Conservation (phyloP, 2,888 invertebrate genomes). For the Pseudolycoriella hygida region DNA sequence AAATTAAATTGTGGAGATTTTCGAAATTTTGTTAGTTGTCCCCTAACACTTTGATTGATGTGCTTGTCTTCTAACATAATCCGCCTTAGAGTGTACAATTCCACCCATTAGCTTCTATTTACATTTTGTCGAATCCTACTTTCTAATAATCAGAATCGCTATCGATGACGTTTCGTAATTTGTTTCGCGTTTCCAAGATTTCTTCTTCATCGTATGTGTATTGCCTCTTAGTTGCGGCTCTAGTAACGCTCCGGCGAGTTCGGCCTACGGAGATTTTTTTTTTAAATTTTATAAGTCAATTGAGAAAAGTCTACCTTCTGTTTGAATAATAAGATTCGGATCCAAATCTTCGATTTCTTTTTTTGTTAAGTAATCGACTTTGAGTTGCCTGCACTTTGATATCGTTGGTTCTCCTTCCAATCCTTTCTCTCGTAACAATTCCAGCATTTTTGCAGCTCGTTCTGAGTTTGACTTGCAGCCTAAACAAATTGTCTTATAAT, state of each 20-base stretch:
- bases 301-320: too few species aligned
- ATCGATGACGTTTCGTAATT: slow-evolving; percentile 6
- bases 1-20: too few species aligned
- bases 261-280: not conserved
- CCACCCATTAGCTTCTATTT: too few species aligned
- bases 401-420: slow-evolving; percentile 34
- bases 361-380: slow-evolving; percentile 6
- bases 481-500: slow-evolving; percentile 12
- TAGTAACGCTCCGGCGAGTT: slow-evolving; percentile 3
- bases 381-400: slow-evolving; percentile 26
- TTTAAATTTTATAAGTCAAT: not conserved
- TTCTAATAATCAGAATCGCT: slow-evolving; percentile 5
- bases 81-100: too few species aligned
- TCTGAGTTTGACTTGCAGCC: slow-evolving; percentile 36
- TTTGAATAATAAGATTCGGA: slow-evolving; percentile 6
- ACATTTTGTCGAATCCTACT: too few species aligned
- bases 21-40: too few species aligned
- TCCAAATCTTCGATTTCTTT: slow-evolving; percentile 8
- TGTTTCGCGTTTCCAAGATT: slow-evolving; percentile 1
- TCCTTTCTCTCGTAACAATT: slow-evolving; percentile 29
- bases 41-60: too few species aligned
- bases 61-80: too few species aligned
- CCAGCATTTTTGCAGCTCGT: slow-evolving; percentile 32
- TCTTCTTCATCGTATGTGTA: slow-evolving; percentile 1
- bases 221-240: not conserved